Base-by-base conservation (phyloP, 2,888 invertebrate genomes). In the Nymphalis urticae region DNA sequence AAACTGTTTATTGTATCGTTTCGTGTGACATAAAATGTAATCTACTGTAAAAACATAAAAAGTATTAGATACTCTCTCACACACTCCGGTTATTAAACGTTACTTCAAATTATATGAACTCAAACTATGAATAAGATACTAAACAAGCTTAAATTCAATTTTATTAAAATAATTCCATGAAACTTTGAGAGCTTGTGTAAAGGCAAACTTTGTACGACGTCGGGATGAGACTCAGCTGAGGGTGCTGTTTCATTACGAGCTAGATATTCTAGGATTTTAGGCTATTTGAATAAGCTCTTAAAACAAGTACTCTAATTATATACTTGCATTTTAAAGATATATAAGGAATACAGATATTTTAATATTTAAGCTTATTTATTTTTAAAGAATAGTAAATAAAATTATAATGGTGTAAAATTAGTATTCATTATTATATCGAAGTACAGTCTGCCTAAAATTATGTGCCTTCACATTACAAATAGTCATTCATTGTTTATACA, bases 221-320 rank as follows among this genome's bases (percentile, higher is more conserved):
- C 76, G 77, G 78, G 80, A 76, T 79, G 78, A 75, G 75, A 76
- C 76, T 81, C 77, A 84, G 82, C 79, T 77, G 75, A 77, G 80
- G 78, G 77, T 77, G 80, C 77, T 75, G 75, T 80, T 79, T 77
- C 76, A 78, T 79, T 79, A 76, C 73, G 75, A 76, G 73, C 77
- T 78, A 78, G 77, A 75, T 77, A 74, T 69, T 74, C 76, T 76
- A 58, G 76, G 71, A 76, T 79, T 78, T 78, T 73, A 76, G 72
- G 60, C 69, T 68, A 61, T 72, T 62, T 62, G 65, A 58, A 53
- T 72, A 69, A 71, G 62, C 71, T 60, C 63, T 51, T 63, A 61
- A 66, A 68, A 62, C 62, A 58, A 66, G 36, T 42, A n/a, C 36
- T 62, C 66, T 72, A 69, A 66, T 69, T 69, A 66, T 62, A n/a